A percentile compares a stretch with the other conserved stretches of the same genome.
Evolutionary conservation across 2,888 invertebrate genomes (phyloP).

Genomic region (Catocala nupta): DNA sequence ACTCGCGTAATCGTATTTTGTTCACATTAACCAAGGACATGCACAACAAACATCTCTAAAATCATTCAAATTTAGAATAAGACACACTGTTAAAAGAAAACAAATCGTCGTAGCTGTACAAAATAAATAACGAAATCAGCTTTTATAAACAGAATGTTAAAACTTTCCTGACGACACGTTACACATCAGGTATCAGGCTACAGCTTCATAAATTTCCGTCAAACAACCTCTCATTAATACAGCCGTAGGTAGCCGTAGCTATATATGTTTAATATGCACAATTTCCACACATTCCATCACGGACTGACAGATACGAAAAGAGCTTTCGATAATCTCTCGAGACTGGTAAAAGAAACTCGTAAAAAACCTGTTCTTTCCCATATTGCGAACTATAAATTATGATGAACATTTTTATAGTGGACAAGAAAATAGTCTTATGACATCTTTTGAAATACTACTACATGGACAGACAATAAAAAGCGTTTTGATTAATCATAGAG

Average conservation of each 20-base stretch:
- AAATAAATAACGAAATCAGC: background rate
- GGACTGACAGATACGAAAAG: constrained; percentile 26
- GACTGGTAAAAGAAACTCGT: constrained; percentile 39
- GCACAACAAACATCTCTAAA: no score
- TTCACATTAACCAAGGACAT: no score
- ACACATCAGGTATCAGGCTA: background rate
- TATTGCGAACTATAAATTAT: constrained; percentile 51
- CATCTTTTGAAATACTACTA: constrained; percentile 42
- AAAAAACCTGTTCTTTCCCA: constrained; percentile 42
- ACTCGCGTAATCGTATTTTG: no score
- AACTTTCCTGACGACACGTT: background rate
- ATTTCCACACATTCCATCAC: constrained; percentile 26
- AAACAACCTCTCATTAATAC: constrained; percentile 17
- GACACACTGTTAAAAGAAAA: background rate
- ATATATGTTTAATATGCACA: constrained; percentile 11
- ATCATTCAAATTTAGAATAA: no score
- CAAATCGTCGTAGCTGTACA: background rate
- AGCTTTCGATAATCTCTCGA: constrained; percentile 33
- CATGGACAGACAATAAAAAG: constrained; percentile 32
- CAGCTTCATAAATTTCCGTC: constrained; percentile 1
- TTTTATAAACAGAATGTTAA: background rate
- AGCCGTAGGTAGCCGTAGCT: constrained; percentile 3
- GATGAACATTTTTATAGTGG: constrained; percentile 42
- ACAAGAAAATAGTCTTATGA: constrained; percentile 45
- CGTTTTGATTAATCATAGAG: constrained; percentile 25